Base-by-base conservation (phyloP, 2,888 invertebrate species). In the Ypsolopha sequella region DNA sequence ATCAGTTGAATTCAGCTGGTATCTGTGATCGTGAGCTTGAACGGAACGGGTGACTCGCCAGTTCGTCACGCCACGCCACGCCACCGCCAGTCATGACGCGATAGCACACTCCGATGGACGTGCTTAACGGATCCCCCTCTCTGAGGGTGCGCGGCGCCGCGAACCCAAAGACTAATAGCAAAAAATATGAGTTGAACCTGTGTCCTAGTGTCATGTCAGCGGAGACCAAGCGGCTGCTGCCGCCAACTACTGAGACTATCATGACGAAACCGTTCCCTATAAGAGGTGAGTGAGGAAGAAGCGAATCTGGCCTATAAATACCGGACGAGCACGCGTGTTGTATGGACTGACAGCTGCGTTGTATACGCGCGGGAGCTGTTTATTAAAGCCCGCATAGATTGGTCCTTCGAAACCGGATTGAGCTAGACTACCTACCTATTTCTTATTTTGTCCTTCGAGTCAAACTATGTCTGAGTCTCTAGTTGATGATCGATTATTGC, bases 181-280 rank as follows among this genome's bases (percentile, higher is more conserved):
- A 78, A 64, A 80, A 82, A 65, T 84, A 88, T 65, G 89, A 89
- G 64, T 85, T 89, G 62, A 80, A 88, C 64, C 73, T 87, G 66
- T 90, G 92, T 66, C 90, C 92, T n/a, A 91, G 91, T 80, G 90
- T 87, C 7, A 92, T 92, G 92, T 92, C 92, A 13, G 87, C 89
- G 53, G 90, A 90, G 70, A 90, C 89, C 7, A 89, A 90, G 69
- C 82, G 90, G 66, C 87, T 92, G 57, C 73, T 92, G 68, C 93
- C 94, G 54, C 94, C 94, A 50, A 93, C 93, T 8, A 91, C 93
- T 54, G 95, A 94, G 71, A 95, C 95, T 46, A 93, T 95, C 50
- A 93, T 94, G 89, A 95, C 95, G 44, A 95, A 95, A 86, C 95
- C 95, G 54, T 95, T 95, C 80, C 95, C 95, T 36, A 92, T 95